A percentile compares a stretch with the other conserved stretches of the same genome.
Evolutionary conservation across 2,797 vertebrate genomes (phyloP).

Genomic region (Coregonus suidteri): DNA sequence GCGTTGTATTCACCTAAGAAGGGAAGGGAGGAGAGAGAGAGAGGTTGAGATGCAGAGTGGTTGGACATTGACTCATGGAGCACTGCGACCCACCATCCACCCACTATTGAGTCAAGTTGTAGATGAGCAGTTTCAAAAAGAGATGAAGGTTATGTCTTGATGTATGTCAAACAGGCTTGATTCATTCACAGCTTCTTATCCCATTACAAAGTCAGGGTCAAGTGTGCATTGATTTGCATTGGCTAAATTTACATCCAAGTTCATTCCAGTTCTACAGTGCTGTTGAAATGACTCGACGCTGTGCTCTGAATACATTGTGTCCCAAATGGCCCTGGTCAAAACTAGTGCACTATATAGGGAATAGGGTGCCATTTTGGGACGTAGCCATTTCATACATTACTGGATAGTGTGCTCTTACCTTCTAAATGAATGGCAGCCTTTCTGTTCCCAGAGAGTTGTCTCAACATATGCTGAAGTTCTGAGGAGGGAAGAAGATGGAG

Average conservation of each 20-base stretch:
- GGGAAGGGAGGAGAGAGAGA: constrained; percentile 17
- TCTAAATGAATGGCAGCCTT: constrained; percentile 74
- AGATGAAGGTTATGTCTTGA: neutral
- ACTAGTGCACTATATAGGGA: too few relatives aligned
- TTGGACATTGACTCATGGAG: neutral
- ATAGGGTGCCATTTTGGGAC: too few relatives aligned
- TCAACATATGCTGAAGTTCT: constrained; percentile 63
- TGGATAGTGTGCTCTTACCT: constrained; percentile 56
- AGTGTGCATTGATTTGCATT: neutral
- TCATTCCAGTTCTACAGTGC: neutral
- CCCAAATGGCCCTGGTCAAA: too few relatives aligned
- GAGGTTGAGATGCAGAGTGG: neutral
- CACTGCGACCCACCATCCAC: neutral
- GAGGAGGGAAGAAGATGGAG: constrained; percentile 23
- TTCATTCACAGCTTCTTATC: neutral
- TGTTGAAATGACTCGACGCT: neutral
- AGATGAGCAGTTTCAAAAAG: neutral
- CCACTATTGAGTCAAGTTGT: neutral
- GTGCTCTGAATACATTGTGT: neutral
- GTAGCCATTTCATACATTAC: neutral
- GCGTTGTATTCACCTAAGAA: constrained; percentile 56
- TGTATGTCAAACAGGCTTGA: neutral
- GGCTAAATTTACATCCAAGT: too few relatives aligned
- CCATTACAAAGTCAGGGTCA: neutral
- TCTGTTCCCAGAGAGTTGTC: constrained; percentile 55